Percentiles rank a stretch among this genome's conserved stretches.
These are phyloP conservation scores for Aplidium turbinatum DNA, from an alignment of 23 tunicate species.

Conservation along the genomic window DNA sequence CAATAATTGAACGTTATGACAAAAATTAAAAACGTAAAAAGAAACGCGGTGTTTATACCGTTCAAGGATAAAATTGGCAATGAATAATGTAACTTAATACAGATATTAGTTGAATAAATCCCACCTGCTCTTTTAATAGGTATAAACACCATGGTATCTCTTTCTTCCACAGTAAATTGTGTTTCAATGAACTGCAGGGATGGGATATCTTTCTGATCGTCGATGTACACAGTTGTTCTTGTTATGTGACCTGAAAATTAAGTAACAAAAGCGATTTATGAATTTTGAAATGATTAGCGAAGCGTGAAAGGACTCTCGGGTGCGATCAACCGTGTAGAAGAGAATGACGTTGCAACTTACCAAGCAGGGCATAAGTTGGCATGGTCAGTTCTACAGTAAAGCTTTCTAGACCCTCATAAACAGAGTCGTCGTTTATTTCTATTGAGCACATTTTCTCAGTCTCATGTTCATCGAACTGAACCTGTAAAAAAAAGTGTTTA, in stretches of 20 bases:
- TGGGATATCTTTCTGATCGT: slow-evolving; percentile 88
- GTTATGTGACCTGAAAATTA: slow-evolving; percentile 59
- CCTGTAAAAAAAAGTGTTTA: slow-evolving; percentile 43
- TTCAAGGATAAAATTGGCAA: no score
- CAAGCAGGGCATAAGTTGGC: slow-evolving; percentile 92
- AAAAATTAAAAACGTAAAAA: no score
- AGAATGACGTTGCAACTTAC: slow-evolving; percentile 30
- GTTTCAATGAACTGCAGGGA: slow-evolving; percentile 75
- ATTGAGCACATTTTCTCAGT: slow-evolving; percentile 85
- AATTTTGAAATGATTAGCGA: not conserved
- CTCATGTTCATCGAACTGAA: slow-evolving; percentile 96
- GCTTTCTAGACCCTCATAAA: slow-evolving; percentile 77
- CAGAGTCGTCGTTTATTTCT: slow-evolving; percentile 75
- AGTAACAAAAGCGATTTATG: not conserved
- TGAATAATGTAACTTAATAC: no score
- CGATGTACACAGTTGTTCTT: slow-evolving; percentile 61
- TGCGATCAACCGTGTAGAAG: not conserved
- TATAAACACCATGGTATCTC: slow-evolving; percentile 46
- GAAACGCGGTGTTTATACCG: no score
- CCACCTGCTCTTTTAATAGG: slow-evolving; percentile 91
- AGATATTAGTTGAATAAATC: not conserved
- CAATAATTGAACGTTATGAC: no score
- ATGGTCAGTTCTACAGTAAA: slow-evolving; percentile 71
- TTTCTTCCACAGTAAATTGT: slow-evolving; percentile 75
- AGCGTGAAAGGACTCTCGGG: not conserved